Base-by-base conservation (phyloP, 2,888 invertebrate species). In the Cosmorhoe ocellata region DNA sequence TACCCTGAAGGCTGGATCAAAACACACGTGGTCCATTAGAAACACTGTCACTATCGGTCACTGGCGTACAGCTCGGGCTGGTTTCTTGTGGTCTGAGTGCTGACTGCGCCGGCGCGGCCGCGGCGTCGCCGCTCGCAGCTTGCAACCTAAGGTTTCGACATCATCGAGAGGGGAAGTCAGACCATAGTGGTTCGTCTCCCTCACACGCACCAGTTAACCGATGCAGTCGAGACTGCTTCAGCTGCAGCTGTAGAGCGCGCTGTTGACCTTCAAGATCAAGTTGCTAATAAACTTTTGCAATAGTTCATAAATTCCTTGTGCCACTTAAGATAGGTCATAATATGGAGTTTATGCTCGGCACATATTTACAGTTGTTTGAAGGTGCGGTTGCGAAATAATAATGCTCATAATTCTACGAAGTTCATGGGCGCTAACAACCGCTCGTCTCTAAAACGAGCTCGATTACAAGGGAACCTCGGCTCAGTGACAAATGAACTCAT, bases 241-340 rank as follows among this genome's bases (percentile, higher is more conserved):
- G 59, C 60, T 67, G 58, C 63, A 66, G 62, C 73, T 76, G 74
- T 72, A 76, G 67, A 72, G 11, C 62, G 43, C 49, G 74, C 77
- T 74, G 84, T 58, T 75, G 86, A 86, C 89, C 89, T 89, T 88
- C 84, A 73, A 71, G 71, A 68, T 72, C 75, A 74, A 82, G 84
- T 86, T 85, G 83, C 83, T 85, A 82, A 84, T 83, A 82, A 81
- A 75, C 72, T 88, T 85, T 84, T 81, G 85, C 84, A 88, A 89
- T 76, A 70, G 68, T 64, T 64, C 66, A 64, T 67, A 71, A 74
- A 77, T 78, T 76, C 74, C 76, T 80, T 78, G 76, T 68, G 71
- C 77, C 65, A 78, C 75, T 76, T 75, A 67, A 69, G 54, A 55
- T 58, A 49, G 55, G 55, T 45, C 53, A 50, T 43, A 7, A 1